A percentile compares a stretch with the other conserved stretches of the same genome.
These are phyloP conservation scores for Atethmia centrago DNA, from an alignment of 2,888 invertebrate species.

Conservation along the genomic window DNA sequence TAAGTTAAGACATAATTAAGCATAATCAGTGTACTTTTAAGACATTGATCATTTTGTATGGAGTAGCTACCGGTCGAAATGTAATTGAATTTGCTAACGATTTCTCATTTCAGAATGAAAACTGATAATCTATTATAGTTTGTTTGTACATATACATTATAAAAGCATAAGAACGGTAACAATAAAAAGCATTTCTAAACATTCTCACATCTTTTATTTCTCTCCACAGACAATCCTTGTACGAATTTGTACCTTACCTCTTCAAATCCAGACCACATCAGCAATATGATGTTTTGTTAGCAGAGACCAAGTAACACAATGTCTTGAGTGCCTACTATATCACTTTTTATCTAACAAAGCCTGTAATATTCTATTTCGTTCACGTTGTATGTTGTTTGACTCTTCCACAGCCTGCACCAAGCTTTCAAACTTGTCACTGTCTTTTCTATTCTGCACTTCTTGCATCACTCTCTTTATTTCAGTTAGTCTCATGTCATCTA, in stretches of 20 bases:
- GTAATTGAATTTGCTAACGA: slow-evolving; percentile 85
- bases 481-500: slow-evolving; percentile 72
- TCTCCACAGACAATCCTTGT: slow-evolving; percentile 6
- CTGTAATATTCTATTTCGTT: slow-evolving; percentile 83
- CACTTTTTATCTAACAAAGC: slow-evolving; percentile 78
- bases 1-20: slow-evolving; percentile 88
- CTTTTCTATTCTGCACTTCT: slow-evolving; percentile 72
- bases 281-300: background rate
- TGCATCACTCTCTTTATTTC: slow-evolving; percentile 77
- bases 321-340: background rate
- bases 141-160: slow-evolving; percentile 90
- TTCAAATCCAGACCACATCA: background rate
- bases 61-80: slow-evolving; percentile 78
- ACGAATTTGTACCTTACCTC: background rate
- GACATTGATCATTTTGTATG: slow-evolving; percentile 82
- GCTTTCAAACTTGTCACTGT: slow-evolving; percentile 79
- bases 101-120: slow-evolving; percentile 87
- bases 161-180: slow-evolving; percentile 89
- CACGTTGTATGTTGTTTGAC: slow-evolving; percentile 83
- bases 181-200: slow-evolving; percentile 90
- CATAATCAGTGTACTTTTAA: slow-evolving; percentile 86
- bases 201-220: slow-evolving; percentile 71
- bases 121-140: slow-evolving; percentile 89
- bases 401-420: slow-evolving; percentile 81
- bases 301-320: background rate